phyloP scores from a whole-genome alignment of 2,888 invertebrate genomes.

The Gonocerus acuteangulatus region DNA sequence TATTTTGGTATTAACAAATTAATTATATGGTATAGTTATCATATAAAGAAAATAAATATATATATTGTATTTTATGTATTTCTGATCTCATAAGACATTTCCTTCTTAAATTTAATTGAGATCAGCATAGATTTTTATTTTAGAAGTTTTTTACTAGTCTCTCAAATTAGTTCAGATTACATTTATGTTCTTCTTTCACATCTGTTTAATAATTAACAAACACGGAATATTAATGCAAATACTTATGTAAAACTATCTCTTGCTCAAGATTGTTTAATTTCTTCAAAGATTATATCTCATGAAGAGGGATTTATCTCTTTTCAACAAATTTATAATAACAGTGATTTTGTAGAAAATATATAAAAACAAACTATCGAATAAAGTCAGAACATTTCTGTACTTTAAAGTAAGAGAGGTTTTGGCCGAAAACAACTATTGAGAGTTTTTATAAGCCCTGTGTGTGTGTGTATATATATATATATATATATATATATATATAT shows the following conservation, averaged over 20 bases:
- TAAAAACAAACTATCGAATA: too few species aligned
- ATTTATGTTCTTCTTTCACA: background rate
- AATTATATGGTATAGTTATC: background rate
- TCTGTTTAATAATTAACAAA: background rate
- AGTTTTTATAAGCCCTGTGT: too few species aligned
- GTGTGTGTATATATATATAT: too few species aligned
- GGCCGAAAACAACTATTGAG: too few species aligned
- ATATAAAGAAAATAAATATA: background rate
- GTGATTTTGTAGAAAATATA: too few species aligned
- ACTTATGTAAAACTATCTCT: too few species aligned
- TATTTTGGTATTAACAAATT: background rate
- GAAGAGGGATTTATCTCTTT: too few species aligned
- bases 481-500: too few species aligned
- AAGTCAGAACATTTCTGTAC: too few species aligned
- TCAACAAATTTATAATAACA: too few species aligned
- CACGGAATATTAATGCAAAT: too few species aligned
- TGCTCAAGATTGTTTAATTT: background rate
- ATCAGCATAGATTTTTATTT: background rate
- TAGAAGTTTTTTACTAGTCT: background rate
- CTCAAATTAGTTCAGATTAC: background rate
- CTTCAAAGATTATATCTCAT: background rate
- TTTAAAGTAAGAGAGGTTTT: too few species aligned
- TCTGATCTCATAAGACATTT: background rate
- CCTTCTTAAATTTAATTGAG: background rate
- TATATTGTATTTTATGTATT: background rate